Base-by-base conservation (phyloP, 2,113 vertebrate genomes). In the Halichoerus grypus region DNA sequence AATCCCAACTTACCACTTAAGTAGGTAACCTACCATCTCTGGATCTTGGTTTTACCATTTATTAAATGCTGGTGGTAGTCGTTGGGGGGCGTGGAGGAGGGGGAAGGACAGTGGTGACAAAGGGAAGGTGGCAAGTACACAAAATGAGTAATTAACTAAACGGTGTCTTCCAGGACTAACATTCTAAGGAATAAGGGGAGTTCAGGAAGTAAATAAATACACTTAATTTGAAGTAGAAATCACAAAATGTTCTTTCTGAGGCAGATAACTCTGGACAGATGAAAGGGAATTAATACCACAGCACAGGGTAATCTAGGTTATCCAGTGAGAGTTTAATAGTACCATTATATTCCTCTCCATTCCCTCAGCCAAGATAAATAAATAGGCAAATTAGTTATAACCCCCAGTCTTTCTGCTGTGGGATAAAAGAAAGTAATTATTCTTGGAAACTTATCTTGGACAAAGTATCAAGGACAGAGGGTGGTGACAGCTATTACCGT, bases 311-410 rank as follows among this genome's bases (percentile, higher is more conserved):
- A 90, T 77, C 24, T 79, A 86, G 77, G 49, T 81, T 77, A 97
- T 51, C 53, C 79, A 86, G 86, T 63, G 82, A 79, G 85, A 86
- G 72, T 95, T 93, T 96, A 85, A 96, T 92, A 57, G 65, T 28
- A 59, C 21, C 55, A 86, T 95, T 91, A 88, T 91, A 88, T 90
- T 79, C 80, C 51, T 84, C 67, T 71, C 65, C 39, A 96, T 84
- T 96, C 63, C 91, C 49, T 79, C n/a, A 96, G 72, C 83, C 92
- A 93, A 89, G 77, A 95, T 91, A 94, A 97, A 98, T 89, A 95
- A 93, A 91, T 59, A 67, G 94, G 63, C 49, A 86, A 95, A 97
- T 96, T 83, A 96, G 49, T 42, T 89, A 57, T 95, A 89, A 77
- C 94, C 61, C 46, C 31, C 72, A 87, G 77, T 77, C 86, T 94